Evolutionary conservation across 2,888 invertebrate species (phyloP), one percentile per base, ranked within the genome.

Genomic region (Campopleginae sp.): DNA sequence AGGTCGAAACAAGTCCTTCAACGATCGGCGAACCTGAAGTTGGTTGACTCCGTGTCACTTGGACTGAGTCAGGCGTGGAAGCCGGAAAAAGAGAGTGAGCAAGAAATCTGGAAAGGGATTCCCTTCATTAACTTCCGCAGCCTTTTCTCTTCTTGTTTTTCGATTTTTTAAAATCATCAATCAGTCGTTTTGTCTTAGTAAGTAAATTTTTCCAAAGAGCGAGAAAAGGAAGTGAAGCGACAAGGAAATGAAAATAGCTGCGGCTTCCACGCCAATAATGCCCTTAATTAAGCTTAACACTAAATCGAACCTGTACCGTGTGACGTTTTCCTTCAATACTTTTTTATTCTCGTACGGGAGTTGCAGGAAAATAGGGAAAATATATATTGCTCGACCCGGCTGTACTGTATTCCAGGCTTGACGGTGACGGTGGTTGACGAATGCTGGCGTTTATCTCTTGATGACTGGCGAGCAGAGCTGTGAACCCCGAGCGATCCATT

Each of bases 41-140:
- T 90, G 90, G 90, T 91, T 93, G 92, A 93, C 93, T 93, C 93
- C 93, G 93, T 93, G 93, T 93, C 92, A 92, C 90, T 91, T 93
- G 92, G 93, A 93, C 93, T 93, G 93, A 90, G 92, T 90, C 87
- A 86, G 89, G 90, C 87, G 90, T 89, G 92, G 90, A 92, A 90
- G 92, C 89, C 88, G 88, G 27, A 44, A 79, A 58, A 38, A 82
- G 33, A 82, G 75, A 70, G 14, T 76, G 44, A 84, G 58, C 51
- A 54, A 65, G 72, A 87, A 86, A 86, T 86, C 71, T 82, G 87
- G 86, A 89, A 88, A 88, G 87, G 65, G 72, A 54, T 82, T 81
- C 65, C 74, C 68, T 82, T 76, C 70, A 66, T 80, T 63, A 38
- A 51, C 82, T 83, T 79, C 78, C 71, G 63, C 80, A 80, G 81